phyloP scores from a whole-genome alignment of 2,888 invertebrate genomes.

The Adelognathus sp. region DNA sequence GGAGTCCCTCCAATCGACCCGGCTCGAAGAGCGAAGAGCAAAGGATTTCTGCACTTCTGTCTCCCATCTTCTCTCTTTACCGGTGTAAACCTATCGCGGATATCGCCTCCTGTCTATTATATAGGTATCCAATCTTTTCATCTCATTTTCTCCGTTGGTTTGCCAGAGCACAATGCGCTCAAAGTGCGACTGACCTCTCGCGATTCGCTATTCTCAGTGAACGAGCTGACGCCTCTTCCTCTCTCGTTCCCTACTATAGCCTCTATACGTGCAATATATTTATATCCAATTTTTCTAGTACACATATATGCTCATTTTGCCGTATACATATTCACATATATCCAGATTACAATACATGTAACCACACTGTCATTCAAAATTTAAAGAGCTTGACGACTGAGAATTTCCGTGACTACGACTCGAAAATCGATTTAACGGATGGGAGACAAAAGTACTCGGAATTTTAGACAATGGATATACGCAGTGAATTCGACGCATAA shows the following conservation, averaged over 20 bases:
- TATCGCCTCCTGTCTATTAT: slow-evolving; percentile 8
- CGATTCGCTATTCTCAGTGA: neutral
- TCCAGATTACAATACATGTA: too few relatives aligned
- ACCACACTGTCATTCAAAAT: too few relatives aligned
- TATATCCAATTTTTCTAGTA: slow-evolving; percentile 8
- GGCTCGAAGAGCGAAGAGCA: slow-evolving; percentile 50
- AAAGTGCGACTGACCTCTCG: slow-evolving; percentile 31
- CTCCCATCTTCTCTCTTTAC: slow-evolving; percentile 8
- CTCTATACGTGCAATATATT: neutral
- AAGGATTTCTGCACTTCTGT: neutral
- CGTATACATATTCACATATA: too few relatives aligned
- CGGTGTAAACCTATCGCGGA: neutral
- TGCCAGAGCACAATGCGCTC: neutral
- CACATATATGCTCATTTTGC: too few relatives aligned
- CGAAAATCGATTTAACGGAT: slow-evolving; percentile 30
- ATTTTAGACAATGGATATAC: neutral
- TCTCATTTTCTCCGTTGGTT: neutral
- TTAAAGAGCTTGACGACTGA: neutral
- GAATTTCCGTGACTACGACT: slow-evolving; percentile 26
- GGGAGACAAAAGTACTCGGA: slow-evolving; percentile 14
- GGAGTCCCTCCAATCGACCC: slow-evolving; percentile 57
- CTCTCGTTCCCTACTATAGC: neutral
- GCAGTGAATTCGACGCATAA: neutral
- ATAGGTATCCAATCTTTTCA: neutral
- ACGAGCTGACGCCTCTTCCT: slow-evolving; percentile 11